Evolutionary conservation across 1,140 invertebrate species (phyloP).

Genomic region (Holcopasites calliopsidis): DNA sequence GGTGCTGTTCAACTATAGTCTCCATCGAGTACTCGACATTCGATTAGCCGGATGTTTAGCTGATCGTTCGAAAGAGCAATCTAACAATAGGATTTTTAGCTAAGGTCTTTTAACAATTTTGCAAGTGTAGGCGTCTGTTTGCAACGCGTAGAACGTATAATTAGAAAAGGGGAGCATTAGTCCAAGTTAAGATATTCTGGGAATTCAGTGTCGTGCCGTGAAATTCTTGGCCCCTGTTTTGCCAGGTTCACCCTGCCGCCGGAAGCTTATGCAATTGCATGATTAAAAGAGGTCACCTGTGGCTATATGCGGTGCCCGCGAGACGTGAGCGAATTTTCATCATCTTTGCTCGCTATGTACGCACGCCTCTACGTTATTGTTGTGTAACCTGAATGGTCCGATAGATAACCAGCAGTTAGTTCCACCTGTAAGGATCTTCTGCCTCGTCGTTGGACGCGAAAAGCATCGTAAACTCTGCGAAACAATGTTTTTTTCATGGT

Average conservation of each 20-base stretch:
- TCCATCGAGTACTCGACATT: background rate
- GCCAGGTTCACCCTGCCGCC: slow-evolving; percentile 33
- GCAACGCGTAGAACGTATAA: slow-evolving; percentile 32
- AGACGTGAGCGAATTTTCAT: slow-evolving; percentile 20
- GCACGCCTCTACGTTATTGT: background rate
- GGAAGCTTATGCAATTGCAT: slow-evolving; percentile 34
- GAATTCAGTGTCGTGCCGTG: slow-evolving; percentile 52
- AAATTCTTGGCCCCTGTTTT: slow-evolving; percentile 46
- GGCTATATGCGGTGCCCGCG: slow-evolving; percentile 6
- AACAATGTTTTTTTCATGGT: too few relatives aligned
- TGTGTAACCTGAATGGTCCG: background rate
- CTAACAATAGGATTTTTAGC: too few relatives aligned
- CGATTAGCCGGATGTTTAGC: background rate
- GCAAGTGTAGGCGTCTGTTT: background rate
- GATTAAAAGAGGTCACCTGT: slow-evolving; percentile 36
- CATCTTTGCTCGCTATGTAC: background rate
- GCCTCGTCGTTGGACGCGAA: too few relatives aligned
- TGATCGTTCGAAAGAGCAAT: background rate
- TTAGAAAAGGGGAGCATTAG: slow-evolving; percentile 52
- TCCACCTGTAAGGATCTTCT: too few relatives aligned
- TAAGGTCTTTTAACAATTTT: too few relatives aligned
- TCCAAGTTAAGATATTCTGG: slow-evolving; percentile 57
- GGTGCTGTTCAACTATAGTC: background rate
- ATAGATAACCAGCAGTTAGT: background rate
- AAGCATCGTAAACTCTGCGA: too few relatives aligned